These are phyloP conservation scores for Characodon lateralis DNA, from an alignment of 2,797 vertebrate species.

Conservation along the genomic window DNA sequence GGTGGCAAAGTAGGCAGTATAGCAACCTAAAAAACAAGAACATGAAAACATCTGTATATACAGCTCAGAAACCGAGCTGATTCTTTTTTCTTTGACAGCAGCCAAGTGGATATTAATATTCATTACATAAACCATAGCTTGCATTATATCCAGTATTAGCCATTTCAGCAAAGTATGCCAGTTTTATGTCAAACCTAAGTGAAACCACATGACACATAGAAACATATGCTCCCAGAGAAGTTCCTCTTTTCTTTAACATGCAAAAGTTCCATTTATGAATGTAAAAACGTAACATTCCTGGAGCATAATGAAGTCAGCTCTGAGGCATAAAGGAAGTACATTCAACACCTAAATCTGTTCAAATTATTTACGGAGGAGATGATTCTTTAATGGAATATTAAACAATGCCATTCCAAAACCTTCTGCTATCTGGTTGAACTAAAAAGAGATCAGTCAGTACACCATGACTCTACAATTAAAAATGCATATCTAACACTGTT, in stretches of 20 bases:
- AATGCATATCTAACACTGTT: neutral
- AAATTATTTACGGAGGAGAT: neutral
- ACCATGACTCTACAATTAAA: neutral
- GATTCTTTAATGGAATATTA: neutral
- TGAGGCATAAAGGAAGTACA: neutral
- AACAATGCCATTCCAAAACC: neutral
- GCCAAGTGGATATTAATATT: constrained; percentile 72
- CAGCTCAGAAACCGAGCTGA: constrained; percentile 42
- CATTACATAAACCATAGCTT: constrained; percentile 65
- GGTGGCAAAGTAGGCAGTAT: neutral
- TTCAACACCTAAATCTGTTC: neutral
- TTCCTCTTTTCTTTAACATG: constrained; percentile 51
- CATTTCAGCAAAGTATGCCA: constrained; percentile 59
- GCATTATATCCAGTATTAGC: constrained; percentile 60
- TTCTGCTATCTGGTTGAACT: neutral
- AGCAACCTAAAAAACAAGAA: constrained; percentile 12
- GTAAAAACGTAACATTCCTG: constrained; percentile 25
- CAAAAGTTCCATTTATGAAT: constrained; percentile 41
- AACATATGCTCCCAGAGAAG: constrained; percentile 57
- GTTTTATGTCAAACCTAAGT: constrained; percentile 68
- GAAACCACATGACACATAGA: constrained; percentile 67
- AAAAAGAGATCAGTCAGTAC: neutral
- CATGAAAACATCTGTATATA: constrained; percentile 30
- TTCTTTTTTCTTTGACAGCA: constrained; percentile 50
- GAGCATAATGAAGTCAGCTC: neutral